Evolutionary conservation across 2,888 invertebrate species (phyloP).

Genomic region (Temnothorax rugatulus): DNA sequence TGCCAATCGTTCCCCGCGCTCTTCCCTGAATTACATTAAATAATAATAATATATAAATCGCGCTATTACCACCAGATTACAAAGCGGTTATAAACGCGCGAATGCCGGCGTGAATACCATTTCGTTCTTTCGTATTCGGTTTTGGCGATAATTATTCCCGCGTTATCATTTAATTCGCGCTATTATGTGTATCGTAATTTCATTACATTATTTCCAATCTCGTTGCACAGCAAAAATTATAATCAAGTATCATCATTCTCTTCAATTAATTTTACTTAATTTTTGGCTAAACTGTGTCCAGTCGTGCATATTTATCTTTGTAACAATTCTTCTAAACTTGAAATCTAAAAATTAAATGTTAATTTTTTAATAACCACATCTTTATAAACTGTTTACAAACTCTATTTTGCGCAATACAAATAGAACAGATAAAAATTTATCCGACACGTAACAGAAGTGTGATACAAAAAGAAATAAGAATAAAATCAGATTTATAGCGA

Average conservation of each 20-base stretch:
- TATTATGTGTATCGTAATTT: conserved; percentile 7
- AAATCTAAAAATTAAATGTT: not conserved
- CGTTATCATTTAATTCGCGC: conserved; percentile 9
- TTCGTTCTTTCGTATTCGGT: conserved; percentile 10
- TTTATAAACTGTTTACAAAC: not conserved
- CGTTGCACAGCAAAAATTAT: not conserved
- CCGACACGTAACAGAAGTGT: not conserved
- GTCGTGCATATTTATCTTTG: not conserved
- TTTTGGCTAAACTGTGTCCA: not conserved
- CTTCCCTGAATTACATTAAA: conserved; percentile 18
- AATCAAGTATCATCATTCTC: not conserved
- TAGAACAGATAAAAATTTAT: not conserved
- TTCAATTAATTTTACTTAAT: not conserved
- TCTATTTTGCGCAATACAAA: not conserved
- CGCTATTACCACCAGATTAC: not conserved
- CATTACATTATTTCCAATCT: not conserved
- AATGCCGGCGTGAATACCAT: not conserved
- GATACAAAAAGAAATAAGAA: not conserved
- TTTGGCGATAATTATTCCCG: not conserved
- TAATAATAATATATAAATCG: not conserved
- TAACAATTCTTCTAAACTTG: not conserved
- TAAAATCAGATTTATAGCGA: not conserved
- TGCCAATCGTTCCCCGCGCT: conserved; percentile 23
- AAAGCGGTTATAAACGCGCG: not conserved
- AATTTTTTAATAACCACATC: not conserved